Conservation (phyloP, 2,113 vertebrate species). For the Odocoileus virginianus region DNA sequence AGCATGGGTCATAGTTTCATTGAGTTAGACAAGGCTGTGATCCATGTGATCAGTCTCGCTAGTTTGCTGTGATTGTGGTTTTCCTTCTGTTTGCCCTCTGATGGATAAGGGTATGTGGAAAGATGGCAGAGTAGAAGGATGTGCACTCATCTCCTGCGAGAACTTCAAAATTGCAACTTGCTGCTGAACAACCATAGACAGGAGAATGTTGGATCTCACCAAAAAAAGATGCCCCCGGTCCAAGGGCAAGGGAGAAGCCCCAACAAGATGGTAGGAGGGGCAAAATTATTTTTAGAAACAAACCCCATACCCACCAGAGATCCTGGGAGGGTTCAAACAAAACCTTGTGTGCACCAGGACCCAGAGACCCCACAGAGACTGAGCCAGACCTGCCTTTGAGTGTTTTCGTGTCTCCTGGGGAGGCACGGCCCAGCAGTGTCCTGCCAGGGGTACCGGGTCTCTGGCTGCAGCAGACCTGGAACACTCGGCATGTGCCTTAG, state of each 20-base stretch:
- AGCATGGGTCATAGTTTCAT: not conserved
- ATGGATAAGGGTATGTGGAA: not conserved
- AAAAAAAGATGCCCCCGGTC: not conserved
- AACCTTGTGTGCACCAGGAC: not conserved
- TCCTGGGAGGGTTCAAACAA: not conserved
- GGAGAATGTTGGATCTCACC: not conserved
- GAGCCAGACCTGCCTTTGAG: not conserved
- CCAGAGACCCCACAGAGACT: not conserved
- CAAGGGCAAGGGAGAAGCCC: not conserved
- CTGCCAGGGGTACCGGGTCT: not conserved
- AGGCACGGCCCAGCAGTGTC: not conserved
- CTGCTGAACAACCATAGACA: not conserved
- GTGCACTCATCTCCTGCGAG: not conserved
- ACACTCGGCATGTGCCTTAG: accelerated
- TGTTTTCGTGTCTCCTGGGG: not conserved
- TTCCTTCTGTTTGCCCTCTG: not conserved
- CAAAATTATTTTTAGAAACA: not conserved
- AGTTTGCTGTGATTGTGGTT: not conserved
- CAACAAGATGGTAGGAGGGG: not conserved
- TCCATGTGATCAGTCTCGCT: not conserved
- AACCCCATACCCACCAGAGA: not conserved
- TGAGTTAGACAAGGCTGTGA: not conserved
- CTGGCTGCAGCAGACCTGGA: not conserved
- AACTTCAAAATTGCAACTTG: not conserved
- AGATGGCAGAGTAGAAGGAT: not conserved